Evolutionary conservation across 2,797 vertebrate genomes (phyloP).

Genomic region (Cryptoblepharus egeriae): DNA sequence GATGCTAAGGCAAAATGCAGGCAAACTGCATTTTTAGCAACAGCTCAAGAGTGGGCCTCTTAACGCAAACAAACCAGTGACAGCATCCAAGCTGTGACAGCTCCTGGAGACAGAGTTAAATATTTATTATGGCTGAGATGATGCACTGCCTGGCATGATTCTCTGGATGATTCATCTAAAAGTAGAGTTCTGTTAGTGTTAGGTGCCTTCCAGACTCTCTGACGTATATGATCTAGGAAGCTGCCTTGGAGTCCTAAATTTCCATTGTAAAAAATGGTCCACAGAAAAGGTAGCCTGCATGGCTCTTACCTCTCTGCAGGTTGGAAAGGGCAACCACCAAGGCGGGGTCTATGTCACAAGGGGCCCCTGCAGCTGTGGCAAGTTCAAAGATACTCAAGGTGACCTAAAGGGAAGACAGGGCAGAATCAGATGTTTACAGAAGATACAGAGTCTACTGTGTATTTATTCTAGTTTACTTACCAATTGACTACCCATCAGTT

Average conservation of each 20-base stretch:
- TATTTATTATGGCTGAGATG: constrained; percentile 28
- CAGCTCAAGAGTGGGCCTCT: neutral
- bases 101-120: constrained; percentile 27
- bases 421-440: neutral
- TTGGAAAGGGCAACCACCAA: constrained; percentile 84
- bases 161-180: neutral
- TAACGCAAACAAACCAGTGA: constrained; percentile 18
- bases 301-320: constrained; percentile 82
- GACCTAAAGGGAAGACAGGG: constrained; percentile 74
- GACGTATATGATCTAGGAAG: neutral
- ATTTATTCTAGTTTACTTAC: neutral
- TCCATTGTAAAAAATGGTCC: neutral
- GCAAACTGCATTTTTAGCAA: neutral
- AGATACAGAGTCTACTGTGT: neutral
- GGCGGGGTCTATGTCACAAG: constrained; percentile 89
- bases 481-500: too few relatives aligned
- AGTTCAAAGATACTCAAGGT: constrained; percentile 88
- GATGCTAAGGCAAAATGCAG: neutral
- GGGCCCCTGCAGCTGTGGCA: constrained; percentile 87
- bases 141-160: neutral
- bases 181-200: neutral
- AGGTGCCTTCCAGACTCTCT: neutral
- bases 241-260: too few relatives aligned
- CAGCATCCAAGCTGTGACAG: constrained; percentile 20
- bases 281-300: neutral